A percentile compares a stretch with the other conserved stretches of the same genome.
phyloP scores from a whole-genome alignment of 2,888 invertebrate genomes.

The Erebia epiphron region DNA sequence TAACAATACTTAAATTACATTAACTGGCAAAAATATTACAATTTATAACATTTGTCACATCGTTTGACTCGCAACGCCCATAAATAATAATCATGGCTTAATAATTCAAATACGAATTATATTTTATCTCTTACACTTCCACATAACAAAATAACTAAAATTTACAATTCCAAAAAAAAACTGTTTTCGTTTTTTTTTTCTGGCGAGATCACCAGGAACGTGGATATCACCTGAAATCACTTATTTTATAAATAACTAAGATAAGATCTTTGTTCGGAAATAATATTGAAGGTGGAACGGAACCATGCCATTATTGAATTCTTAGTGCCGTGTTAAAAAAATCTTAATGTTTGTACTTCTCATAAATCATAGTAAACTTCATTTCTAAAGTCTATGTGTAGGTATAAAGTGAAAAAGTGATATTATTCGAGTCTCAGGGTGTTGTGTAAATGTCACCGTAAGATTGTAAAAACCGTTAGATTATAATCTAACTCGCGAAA shows the following conservation, averaged over 20 bases:
- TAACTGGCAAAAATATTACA: slow-evolving; percentile 1
- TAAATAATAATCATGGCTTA: background rate
- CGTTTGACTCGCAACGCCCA: background rate
- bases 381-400: background rate
- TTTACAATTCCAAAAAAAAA: no score
- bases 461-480: no score
- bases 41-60: background rate
- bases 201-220: no score
- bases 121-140: no score
- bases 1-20: slow-evolving; percentile 2
- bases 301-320: background rate
- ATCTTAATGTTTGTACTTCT: no score
- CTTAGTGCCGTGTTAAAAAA: no score
- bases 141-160: no score
- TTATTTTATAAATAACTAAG: background rate
- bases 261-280: background rate
- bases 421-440: background rate
- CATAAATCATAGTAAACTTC: no score
- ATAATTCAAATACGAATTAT: background rate
- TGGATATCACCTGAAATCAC: background rate
- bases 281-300: background rate
- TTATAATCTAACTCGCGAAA: no score
- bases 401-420: background rate
- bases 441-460: no score
- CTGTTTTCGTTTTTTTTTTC: no score